A percentile compares a stretch with the other conserved stretches of the same genome.
Evolutionary conservation across 2,113 vertebrate genomes (phyloP).

Genomic region (Eidolon helvum): DNA sequence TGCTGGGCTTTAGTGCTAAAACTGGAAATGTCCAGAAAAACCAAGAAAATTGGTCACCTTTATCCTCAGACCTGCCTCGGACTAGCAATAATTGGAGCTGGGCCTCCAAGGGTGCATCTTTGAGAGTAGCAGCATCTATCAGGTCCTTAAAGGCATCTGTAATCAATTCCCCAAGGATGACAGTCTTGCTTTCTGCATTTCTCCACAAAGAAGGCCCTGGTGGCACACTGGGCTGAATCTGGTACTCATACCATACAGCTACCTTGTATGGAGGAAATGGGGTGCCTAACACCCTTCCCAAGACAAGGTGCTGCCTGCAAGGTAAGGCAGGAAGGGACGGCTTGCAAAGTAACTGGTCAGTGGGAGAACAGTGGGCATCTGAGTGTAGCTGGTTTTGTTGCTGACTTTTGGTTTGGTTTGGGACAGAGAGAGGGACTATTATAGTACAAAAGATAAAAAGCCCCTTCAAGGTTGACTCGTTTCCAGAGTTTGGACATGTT

Average conservation of each 20-base stretch:
- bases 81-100: too few relatives aligned
- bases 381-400: not conserved
- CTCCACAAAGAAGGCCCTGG: rapidly evolving
- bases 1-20: not conserved
- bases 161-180: not conserved
- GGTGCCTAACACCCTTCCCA: too few relatives aligned
- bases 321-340: not conserved
- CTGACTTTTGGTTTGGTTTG: not conserved
- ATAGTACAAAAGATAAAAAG: not conserved
- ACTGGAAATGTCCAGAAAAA: not conserved
- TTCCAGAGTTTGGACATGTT: not conserved
- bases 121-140: not conserved
- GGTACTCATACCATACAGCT: rapidly evolving
- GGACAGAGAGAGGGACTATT: too few relatives aligned
- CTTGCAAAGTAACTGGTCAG: too few relatives aligned
- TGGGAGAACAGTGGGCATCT: not conserved
- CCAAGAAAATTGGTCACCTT: not conserved
- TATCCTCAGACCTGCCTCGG: not conserved
- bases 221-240: rapidly evolving
- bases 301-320: not conserved
- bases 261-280: not conserved
- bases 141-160: not conserved
- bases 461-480: not conserved
- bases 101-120: rapidly evolving
- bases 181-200: not conserved